Base-by-base conservation (phyloP, 2,888 invertebrate species). In the Lymantria dispar region DNA sequence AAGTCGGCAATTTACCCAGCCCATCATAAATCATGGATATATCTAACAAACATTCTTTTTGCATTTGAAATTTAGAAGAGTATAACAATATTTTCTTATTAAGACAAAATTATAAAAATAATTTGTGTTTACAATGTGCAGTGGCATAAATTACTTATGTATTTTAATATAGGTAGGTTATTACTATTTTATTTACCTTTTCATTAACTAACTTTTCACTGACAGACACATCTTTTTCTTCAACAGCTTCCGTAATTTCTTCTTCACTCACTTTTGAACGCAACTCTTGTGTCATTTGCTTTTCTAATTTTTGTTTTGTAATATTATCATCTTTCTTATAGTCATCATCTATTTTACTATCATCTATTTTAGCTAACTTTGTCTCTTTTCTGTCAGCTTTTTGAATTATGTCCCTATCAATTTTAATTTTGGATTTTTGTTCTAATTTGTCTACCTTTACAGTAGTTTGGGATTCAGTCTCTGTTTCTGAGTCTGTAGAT, bases 391-490 rank as follows among this genome's bases (percentile, higher is more conserved):
- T 42, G 31, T 71, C 73, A 11, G 58, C 31, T 52, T 72, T 78
- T 15, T 70, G 74, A 60, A 76, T 72, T 3, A 71, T 54, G 40
- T 73, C 73, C 61, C 73, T 76, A 11, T 79, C 77, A 11, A 72
- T 48, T 66, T 76, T 76, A 1, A 71, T 65, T 68, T 78, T 82
- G 11, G 65, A 51, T 63, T 77, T 82, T 56, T 78, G 74, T 45
- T 80, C 81, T 46, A 74, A 54, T 64, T 83, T 89, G 48, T 89
- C 89, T 50, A 79, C 75, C 72, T 87, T 91, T 0, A 91, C 74
- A 9, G 91, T 91, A 1, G 87, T 89, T 62, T 92, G 91, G 0
- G 92, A 91, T 70, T 92, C 92, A n/a, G 91, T 92, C 68, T 92
- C 92, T 22, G 91, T 92, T 71, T 92, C 92, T 0, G 92, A 92